Percentiles rank a stretch among this genome's conserved stretches.
Conservation (phyloP, 2,113 vertebrate genomes). For the Conger conger region DNA sequence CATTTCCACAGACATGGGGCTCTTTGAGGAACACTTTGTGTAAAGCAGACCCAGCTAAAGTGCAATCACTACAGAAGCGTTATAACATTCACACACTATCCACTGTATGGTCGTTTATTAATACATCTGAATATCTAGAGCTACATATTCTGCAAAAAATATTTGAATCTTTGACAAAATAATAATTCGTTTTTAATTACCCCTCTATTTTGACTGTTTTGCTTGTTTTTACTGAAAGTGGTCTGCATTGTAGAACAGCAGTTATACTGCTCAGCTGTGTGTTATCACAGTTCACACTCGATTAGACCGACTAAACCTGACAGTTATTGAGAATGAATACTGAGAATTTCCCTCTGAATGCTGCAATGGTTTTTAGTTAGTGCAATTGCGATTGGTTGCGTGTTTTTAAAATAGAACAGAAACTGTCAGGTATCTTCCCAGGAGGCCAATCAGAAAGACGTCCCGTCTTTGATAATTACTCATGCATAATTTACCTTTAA, state of each 20-base stretch:
- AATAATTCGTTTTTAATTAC: neutral
- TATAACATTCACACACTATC: neutral
- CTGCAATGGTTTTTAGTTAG: neutral
- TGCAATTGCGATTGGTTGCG: neutral
- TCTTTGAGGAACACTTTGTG: no score
- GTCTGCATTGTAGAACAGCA: neutral
- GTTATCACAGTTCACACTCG: neutral
- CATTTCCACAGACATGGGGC: no score
- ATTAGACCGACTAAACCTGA: neutral
- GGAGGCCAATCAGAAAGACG: neutral
- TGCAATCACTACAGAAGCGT: neutral
- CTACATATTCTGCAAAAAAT: neutral
- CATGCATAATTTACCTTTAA: neutral
- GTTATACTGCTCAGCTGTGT: neutral
- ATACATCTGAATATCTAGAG: neutral
- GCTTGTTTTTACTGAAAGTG: neutral
- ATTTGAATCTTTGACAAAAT: neutral
- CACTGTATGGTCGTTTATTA: neutral
- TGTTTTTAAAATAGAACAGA: neutral
- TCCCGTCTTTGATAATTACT: neutral
- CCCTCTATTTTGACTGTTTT: neutral
- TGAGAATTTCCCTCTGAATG: neutral
- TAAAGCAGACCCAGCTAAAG: neutral
- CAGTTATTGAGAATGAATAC: neutral
- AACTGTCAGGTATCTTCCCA: constrained; percentile 1